A percentile compares a stretch with the other conserved stretches of the same genome.
Evolutionary conservation across 2,113 vertebrate species (phyloP).

Genomic region (Aptenodytes patagonicus): DNA sequence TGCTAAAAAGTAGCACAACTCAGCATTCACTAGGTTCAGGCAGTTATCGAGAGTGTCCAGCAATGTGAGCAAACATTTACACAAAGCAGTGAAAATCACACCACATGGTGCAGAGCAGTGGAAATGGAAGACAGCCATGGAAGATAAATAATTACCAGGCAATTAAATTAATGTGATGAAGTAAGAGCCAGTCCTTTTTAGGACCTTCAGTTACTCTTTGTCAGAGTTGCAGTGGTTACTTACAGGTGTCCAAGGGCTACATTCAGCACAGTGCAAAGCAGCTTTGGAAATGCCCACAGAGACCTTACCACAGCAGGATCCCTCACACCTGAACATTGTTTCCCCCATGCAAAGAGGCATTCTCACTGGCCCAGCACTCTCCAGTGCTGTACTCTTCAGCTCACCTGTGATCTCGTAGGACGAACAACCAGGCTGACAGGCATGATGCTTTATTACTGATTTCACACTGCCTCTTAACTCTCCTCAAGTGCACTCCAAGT

Average conservation of each 20-base stretch:
- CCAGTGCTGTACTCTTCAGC: background rate
- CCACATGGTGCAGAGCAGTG: constrained; percentile 5
- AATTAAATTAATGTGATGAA: background rate
- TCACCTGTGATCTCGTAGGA: accelerated
- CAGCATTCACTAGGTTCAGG: background rate
- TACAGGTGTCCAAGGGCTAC: background rate
- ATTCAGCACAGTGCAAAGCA: background rate
- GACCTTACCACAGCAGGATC: background rate
- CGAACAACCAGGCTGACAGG: background rate
- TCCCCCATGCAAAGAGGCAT: background rate
- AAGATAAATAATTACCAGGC: background rate
- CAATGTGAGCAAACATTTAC: constrained; percentile 3
- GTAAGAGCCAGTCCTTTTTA: background rate
- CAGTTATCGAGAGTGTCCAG: background rate
- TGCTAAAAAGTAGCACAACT: background rate
- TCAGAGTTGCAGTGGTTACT: background rate
- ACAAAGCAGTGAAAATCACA: background rate
- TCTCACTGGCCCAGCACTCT: background rate
- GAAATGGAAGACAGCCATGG: constrained; percentile 21
- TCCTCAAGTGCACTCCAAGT: background rate
- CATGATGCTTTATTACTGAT: background rate
- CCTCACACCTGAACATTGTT: background rate
- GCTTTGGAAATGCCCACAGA: background rate
- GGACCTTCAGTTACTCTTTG: background rate
- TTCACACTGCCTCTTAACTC: background rate